Evolutionary conservation across 2,888 invertebrate species (phyloP).

Genomic region (Idaea straminata): DNA sequence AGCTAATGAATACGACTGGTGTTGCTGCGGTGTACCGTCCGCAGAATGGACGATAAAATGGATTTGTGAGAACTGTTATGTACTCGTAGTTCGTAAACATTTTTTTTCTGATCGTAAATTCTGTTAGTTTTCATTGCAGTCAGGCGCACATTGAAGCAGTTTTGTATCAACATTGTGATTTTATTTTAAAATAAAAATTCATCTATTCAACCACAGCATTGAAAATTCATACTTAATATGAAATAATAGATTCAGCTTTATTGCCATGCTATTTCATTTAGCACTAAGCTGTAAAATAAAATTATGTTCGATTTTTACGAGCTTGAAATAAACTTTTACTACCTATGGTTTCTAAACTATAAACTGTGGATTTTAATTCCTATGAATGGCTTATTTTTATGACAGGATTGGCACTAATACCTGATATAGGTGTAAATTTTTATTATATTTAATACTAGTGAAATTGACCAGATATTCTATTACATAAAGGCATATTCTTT

Average conservation of each 20-base stretch:
- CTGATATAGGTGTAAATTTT: not conserved
- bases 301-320: not conserved
- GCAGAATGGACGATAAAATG: constrained; percentile 24
- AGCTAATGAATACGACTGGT: constrained; percentile 66
- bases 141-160: not conserved
- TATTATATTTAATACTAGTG: not conserved
- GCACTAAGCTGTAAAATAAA: not conserved
- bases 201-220: not conserved
- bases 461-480: not conserved
- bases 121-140: constrained; percentile 23
- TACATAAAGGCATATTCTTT: not conserved
- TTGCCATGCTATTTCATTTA: not conserved
- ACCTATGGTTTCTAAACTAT: not conserved
- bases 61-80: constrained; percentile 22
- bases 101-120: constrained; percentile 17
- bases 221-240: not conserved
- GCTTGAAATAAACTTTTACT: not conserved
- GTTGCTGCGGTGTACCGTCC: constrained; percentile 40
- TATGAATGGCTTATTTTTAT: not conserved
- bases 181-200: not conserved
- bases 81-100: constrained; percentile 18
- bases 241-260: not conserved
- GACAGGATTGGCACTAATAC: not conserved
- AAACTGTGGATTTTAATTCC: not conserved
- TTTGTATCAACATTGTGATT: not conserved